Percentiles rank a stretch among this genome's conserved stretches.
These are phyloP conservation scores for Candoia aspera DNA, from an alignment of 2,113 vertebrate species.

Conservation along the genomic window DNA sequence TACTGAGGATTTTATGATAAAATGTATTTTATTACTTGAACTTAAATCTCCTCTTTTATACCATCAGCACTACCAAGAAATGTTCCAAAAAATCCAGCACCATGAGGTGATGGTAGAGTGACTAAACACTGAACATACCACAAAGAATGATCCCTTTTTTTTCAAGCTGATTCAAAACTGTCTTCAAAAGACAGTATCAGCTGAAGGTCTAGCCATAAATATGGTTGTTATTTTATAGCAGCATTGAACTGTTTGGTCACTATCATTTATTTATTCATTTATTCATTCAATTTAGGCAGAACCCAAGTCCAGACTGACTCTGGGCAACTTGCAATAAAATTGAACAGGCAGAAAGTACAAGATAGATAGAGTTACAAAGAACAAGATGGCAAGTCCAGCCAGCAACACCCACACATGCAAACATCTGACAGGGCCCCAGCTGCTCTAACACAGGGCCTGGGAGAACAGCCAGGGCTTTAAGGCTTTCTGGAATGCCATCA, in stretches of 20 bases:
- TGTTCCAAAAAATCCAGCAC: background rate
- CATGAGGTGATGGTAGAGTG: background rate
- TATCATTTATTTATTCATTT: background rate
- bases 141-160: background rate
- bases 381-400: background rate
- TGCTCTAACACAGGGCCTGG: background rate
- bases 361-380: background rate
- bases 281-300: background rate
- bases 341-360: background rate
- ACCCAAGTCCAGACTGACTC: background rate
- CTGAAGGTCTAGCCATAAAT: background rate
- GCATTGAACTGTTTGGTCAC: background rate
- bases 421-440: background rate
- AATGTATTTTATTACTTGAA: background rate
- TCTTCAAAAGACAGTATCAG: background rate
- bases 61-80: background rate
- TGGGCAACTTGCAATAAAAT: background rate
- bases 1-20: background rate
- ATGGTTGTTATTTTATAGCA: background rate
- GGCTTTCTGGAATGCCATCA: background rate
- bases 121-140: background rate
- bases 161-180: background rate
- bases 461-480: background rate
- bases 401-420: background rate
- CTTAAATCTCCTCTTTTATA: background rate